A percentile compares a stretch with the other conserved stretches of the same genome.
These are phyloP conservation scores for Halictus rubicundus DNA, from an alignment of 1,140 invertebrate species.

Conservation along the genomic window DNA sequence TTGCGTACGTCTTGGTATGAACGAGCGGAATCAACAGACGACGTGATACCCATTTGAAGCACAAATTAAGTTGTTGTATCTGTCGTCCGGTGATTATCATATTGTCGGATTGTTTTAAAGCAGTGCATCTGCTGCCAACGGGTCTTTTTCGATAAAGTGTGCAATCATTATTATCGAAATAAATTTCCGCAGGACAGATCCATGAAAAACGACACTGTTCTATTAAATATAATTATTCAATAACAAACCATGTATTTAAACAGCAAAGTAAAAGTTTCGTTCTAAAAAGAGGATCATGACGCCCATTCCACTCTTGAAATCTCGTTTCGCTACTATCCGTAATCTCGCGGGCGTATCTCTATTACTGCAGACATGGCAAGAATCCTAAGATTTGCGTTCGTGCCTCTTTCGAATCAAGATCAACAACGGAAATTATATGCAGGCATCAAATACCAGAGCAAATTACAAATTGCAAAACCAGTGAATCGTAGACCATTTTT, in stretches of 20 bases:
- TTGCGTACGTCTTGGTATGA: not conserved
- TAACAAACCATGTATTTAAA: not conserved
- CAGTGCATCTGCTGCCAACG: too few species aligned
- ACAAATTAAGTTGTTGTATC: not conserved
- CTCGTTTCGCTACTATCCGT: not conserved
- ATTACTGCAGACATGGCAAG: not conserved
- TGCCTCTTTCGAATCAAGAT: not conserved
- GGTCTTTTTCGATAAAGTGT: too few species aligned
- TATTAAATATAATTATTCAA: not conserved
- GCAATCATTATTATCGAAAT: too few species aligned
- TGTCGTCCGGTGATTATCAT: not conserved
- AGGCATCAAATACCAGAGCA: not conserved
- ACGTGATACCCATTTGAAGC: not conserved
- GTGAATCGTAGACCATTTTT: not conserved
- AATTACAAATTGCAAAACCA: not conserved
- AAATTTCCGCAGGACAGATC: too few species aligned
- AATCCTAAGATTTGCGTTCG: too few species aligned
- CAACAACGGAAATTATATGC: not conserved
- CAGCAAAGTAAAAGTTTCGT: not conserved
- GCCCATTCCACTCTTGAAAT: not conserved
- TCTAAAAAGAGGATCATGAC: not conserved
- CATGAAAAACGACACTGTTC: too few species aligned
- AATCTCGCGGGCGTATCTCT: not conserved
- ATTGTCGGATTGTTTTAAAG: not conserved
- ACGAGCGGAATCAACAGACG: not conserved